Percentiles rank a stretch among this genome's conserved stretches.
Evolutionary conservation across 2,113 vertebrate genomes (phyloP).

Genomic region (Bujurquina vittata): DNA sequence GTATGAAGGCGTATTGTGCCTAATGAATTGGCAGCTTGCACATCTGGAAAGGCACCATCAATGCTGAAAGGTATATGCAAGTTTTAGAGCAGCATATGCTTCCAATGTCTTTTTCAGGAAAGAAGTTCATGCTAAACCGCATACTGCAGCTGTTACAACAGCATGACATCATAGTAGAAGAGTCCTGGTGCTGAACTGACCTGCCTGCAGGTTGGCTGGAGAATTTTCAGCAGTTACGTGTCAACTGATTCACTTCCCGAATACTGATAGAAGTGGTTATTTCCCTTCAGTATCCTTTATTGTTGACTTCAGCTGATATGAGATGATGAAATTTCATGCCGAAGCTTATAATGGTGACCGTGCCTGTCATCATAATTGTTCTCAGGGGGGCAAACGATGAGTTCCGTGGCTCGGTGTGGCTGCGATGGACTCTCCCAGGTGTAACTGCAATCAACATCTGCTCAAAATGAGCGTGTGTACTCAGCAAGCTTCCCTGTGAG

Average conservation of each 20-base stretch:
- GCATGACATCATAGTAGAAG: too few species aligned
- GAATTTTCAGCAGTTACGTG: conserved; percentile 7
- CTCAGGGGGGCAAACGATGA: conserved; percentile 24
- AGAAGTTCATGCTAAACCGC: too few species aligned
- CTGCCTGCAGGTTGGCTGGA: conserved; percentile 15
- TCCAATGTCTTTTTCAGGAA: too few species aligned
- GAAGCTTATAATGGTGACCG: conserved; percentile 21
- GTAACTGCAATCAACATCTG: not conserved
- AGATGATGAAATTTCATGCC: conserved; percentile 57
- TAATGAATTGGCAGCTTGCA: too few species aligned
- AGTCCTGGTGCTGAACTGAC: too few species aligned
- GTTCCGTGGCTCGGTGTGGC: not conserved
- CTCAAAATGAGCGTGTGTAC: conserved; percentile 2
- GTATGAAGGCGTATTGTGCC: too few species aligned
- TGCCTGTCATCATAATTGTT: conserved; percentile 41
- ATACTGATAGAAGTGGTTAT: conserved; percentile 44
- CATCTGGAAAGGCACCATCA: too few species aligned
- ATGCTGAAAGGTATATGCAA: too few species aligned
- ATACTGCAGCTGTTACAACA: too few species aligned
- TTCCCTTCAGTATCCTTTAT: conserved; percentile 56
- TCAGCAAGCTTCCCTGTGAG: not conserved
- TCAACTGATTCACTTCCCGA: conserved; percentile 4
- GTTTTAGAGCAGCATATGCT: too few species aligned
- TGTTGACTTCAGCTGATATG: conserved; percentile 40
- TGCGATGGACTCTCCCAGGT: conserved; percentile 18